phyloP scores from a whole-genome alignment of 2,888 invertebrate genomes.

The Hylaea fasciaria region DNA sequence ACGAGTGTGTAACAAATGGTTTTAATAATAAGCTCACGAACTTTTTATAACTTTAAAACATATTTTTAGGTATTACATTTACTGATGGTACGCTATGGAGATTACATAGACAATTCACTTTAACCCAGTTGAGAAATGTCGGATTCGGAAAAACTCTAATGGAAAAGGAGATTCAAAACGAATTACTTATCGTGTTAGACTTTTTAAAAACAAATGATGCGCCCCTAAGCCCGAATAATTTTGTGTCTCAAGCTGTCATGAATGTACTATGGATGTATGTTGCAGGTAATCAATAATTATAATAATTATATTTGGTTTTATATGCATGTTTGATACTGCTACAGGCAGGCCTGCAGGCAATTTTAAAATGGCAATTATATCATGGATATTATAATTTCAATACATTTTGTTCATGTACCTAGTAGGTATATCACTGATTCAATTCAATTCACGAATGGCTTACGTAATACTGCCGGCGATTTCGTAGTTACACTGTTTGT shows the following conservation, averaged over 20 bases:
- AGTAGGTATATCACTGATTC: too few species aligned
- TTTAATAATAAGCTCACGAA: too few species aligned
- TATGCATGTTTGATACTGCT: too few species aligned
- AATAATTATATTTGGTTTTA: not conserved
- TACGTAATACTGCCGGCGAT: too few species aligned
- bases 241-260: slow-evolving; percentile 86
- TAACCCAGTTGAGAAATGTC: slow-evolving; percentile 86
- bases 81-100: slow-evolving; percentile 88
- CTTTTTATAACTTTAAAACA: too few species aligned
- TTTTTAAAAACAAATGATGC: slow-evolving; percentile 61
- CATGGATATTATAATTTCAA: too few species aligned
- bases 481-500: too few species aligned
- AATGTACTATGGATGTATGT: slow-evolving; percentile 89
- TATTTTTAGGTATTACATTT: slow-evolving; percentile 87
- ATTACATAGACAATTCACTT: slow-evolving; percentile 87
- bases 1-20: too few species aligned
- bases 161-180: slow-evolving; percentile 85
- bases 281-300: slow-evolving; percentile 86
- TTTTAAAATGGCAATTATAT: too few species aligned
- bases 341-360: too few species aligned
- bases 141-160: slow-evolving; percentile 87
- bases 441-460: too few species aligned
- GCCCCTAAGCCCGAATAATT: slow-evolving; percentile 78
- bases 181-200: slow-evolving; percentile 81
- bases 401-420: too few species aligned